phyloP scores from a whole-genome alignment of 23 tunicate genomes.

The Trididemnum clinides region DNA sequence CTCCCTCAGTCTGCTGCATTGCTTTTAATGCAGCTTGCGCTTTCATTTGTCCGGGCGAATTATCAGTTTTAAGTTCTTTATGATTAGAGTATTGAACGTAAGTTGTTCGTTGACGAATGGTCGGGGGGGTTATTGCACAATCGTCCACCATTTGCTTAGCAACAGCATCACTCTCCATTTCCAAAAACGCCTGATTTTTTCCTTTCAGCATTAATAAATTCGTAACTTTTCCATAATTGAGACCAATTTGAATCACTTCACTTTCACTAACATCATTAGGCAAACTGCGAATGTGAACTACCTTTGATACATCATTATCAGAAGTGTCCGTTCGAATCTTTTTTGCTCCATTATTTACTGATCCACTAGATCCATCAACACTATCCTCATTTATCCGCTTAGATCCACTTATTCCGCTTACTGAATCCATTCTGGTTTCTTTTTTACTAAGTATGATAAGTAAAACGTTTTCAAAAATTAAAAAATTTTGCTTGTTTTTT shows the following conservation, averaged over 20 bases:
- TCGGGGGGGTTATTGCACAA: constrained; percentile 62
- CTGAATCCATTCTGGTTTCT: constrained; percentile 46
- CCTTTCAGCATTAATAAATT: constrained; percentile 92
- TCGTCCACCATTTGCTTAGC: constrained; percentile 86
- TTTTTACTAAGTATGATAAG: too few relatives aligned
- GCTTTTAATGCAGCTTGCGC: constrained; percentile 84
- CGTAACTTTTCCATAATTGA: constrained; percentile 83
- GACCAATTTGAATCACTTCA: constrained; percentile 87
- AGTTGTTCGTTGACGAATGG: constrained; percentile 78
- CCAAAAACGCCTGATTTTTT: constrained; percentile 95
- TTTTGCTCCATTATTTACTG: constrained; percentile 84
- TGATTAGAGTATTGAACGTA: constrained; percentile 92
- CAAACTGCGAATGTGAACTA: constrained; percentile 83
- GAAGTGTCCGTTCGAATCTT: constrained; percentile 49
- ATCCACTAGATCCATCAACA: constrained; percentile 26
- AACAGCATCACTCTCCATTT: constrained; percentile 84
- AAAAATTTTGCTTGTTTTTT: too few relatives aligned
- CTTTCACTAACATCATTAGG: constrained; percentile 86
- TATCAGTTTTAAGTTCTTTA: constrained; percentile 92
- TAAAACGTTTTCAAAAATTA: too few relatives aligned
- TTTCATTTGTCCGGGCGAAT: constrained; percentile 86
- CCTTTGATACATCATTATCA: constrained; percentile 64
- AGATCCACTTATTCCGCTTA: constrained; percentile 44
- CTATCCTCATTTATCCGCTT: constrained; percentile 78
- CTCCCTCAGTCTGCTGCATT: constrained; percentile 92